These are phyloP conservation scores for Puntigrus tetrazona DNA, from an alignment of 2,113 vertebrate species.

Conservation along the genomic window DNA sequence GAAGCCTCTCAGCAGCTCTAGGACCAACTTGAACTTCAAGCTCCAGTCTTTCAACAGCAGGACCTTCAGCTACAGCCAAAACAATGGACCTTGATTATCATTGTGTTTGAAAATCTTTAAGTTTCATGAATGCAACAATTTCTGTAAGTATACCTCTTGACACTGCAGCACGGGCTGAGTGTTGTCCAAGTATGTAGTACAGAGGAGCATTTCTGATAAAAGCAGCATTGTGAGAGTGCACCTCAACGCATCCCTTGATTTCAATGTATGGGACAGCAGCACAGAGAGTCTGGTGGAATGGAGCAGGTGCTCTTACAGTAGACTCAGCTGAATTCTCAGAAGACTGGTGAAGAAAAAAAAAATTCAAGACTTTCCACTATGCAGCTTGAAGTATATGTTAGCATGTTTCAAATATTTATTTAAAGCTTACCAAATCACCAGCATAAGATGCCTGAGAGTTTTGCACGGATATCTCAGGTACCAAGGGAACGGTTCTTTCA, in stretches of 20 bases:
- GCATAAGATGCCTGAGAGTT: slow-evolving; percentile 23
- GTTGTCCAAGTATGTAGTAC: slow-evolving; percentile 72
- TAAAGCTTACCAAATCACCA: slow-evolving; percentile 52
- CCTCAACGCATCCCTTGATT: slow-evolving; percentile 72
- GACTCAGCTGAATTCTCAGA: slow-evolving; percentile 62
- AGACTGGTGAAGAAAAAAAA: slow-evolving; percentile 44
- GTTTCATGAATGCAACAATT: not conserved
- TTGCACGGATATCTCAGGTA: slow-evolving; percentile 58
- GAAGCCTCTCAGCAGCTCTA: slow-evolving; percentile 74
- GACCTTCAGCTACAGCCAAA: slow-evolving; percentile 65
- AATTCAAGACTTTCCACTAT: not conserved
- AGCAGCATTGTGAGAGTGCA: slow-evolving; percentile 67
- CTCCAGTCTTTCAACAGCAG: slow-evolving; percentile 75
- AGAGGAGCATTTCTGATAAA: slow-evolving; percentile 62
- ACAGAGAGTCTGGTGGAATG: slow-evolving; percentile 66
- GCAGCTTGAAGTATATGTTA: not conserved
- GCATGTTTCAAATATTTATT: too few species aligned
- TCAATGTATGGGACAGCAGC: slow-evolving; percentile 55
- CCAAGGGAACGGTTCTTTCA: slow-evolving; percentile 70
- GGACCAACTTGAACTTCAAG: slow-evolving; percentile 77
- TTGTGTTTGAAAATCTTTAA: not conserved
- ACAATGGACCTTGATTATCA: not conserved
- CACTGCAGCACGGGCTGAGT: slow-evolving; percentile 63
- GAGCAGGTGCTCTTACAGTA: slow-evolving; percentile 19
- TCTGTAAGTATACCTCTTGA: slow-evolving; percentile 70